phyloP scores from a whole-genome alignment of 2,113 vertebrate species.

The Chloropsis cyanopogon region DNA sequence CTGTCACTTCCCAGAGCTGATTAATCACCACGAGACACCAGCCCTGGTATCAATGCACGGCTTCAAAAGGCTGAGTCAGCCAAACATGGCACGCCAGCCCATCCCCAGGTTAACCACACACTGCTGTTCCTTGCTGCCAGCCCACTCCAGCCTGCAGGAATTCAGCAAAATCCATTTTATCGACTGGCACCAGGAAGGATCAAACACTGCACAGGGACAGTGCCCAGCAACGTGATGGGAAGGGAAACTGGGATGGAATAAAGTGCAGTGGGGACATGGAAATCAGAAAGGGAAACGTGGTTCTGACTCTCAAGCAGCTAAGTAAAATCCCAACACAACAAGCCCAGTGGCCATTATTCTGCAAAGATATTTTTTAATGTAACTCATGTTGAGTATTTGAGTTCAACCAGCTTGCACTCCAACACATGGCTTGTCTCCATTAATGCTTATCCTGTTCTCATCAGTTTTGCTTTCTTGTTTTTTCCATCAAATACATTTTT shows the following conservation, averaged over 20 bases:
- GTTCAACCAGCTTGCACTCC: background rate
- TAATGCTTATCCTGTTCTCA: background rate
- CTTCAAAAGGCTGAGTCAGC: background rate
- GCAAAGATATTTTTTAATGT: background rate
- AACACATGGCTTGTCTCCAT: background rate
- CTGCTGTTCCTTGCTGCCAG: background rate
- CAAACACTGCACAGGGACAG: background rate
- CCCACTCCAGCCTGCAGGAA: background rate
- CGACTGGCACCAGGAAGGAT: background rate
- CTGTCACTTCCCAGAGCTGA: background rate
- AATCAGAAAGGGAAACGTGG: background rate
- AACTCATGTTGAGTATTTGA: background rate
- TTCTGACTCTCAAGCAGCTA: background rate
- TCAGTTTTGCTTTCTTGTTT: background rate
- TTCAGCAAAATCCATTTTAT: background rate
- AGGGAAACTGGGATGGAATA: background rate
- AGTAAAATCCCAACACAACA: background rate
- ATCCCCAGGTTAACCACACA: rapidly evolving
- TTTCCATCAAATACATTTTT: background rate
- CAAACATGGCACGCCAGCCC: rapidly evolving
- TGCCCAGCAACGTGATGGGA: background rate
- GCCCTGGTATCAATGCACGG: background rate
- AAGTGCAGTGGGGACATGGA: background rate
- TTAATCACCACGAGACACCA: background rate
- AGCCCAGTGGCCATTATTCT: background rate